Conservation (phyloP, 1,140 invertebrate species). For the Alviniconcha marisindica region DNA sequence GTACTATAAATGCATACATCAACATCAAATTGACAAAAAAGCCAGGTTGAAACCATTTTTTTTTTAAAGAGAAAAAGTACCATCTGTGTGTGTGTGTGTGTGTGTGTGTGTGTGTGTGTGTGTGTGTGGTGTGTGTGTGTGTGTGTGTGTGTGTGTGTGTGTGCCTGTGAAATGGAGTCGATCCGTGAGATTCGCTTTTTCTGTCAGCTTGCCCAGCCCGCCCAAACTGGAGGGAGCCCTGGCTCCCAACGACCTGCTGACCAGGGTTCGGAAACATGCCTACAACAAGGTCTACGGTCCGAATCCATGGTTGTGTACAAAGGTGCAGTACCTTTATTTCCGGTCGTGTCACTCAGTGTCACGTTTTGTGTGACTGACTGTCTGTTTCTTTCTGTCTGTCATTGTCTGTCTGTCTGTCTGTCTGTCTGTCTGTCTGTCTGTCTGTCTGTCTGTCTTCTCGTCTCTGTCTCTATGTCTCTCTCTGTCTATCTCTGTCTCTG, state of each 20-base stretch:
- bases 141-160: too few species aligned
- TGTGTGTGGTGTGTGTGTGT: too few species aligned
- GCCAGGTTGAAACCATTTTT: too few species aligned
- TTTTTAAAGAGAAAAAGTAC: too few species aligned
- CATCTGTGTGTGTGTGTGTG: too few species aligned
- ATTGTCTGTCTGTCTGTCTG: not conserved
- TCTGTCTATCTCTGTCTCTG: not conserved
- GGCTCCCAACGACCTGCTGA: not conserved
- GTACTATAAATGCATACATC: too few species aligned
- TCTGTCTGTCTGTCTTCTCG: not conserved
- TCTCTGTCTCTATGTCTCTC: not conserved
- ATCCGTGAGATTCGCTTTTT: too few species aligned
- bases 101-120: too few species aligned
- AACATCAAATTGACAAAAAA: too few species aligned
- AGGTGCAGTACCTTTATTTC: too few species aligned
- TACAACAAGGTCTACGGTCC: not conserved
- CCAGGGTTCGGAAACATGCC: not conserved
- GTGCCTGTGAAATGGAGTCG: too few species aligned
- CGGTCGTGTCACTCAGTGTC: not conserved
- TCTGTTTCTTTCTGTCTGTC: slow-evolving; percentile 58
- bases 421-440: not conserved
- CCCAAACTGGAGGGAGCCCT: not conserved
- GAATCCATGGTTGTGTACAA: slow-evolving; percentile 29
- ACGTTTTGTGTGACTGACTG: too few species aligned
- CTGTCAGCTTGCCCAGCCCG: slow-evolving; percentile 1